phyloP scores from a whole-genome alignment of 2,888 invertebrate species.

The Agrenia bidenticulata region DNA sequence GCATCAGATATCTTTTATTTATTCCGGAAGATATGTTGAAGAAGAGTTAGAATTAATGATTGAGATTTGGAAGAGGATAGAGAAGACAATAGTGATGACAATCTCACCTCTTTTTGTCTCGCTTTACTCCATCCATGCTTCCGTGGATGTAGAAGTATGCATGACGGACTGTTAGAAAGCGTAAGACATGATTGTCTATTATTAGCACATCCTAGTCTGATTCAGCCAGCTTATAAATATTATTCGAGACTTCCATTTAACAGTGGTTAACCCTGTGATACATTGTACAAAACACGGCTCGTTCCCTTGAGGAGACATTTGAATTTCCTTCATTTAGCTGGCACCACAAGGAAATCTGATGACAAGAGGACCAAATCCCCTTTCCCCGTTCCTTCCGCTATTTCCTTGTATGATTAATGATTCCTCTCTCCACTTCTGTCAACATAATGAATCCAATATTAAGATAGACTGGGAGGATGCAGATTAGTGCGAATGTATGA shows the following conservation, averaged over 20 bases:
- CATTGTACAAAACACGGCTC: not conserved
- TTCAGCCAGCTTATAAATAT: not conserved
- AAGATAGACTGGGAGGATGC: not conserved
- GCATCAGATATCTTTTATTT: no score
- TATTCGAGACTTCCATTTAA: not conserved
- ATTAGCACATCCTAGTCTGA: slow-evolving; percentile 3
- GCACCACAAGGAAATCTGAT: not conserved
- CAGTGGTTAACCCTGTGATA: not conserved
- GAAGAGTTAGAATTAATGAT: not conserved
- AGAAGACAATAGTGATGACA: slow-evolving; percentile 6
- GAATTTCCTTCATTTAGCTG: not conserved
- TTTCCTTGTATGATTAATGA: no score
- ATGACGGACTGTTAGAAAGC: not conserved
- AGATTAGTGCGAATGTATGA: slow-evolving; percentile 1
- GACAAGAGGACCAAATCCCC: no score
- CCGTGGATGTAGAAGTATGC: slow-evolving; percentile 3
- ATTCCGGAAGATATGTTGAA: not conserved
- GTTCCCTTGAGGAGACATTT: not conserved
- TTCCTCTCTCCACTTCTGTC: no score
- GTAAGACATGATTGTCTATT: not conserved
- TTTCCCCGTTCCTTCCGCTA: no score
- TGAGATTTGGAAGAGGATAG: not conserved
- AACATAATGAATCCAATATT: no score
- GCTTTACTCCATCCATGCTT: not conserved
- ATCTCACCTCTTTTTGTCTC: slow-evolving; percentile 9